Percentiles rank a stretch among this genome's conserved stretches.
phyloP scores from a whole-genome alignment of 2,113 vertebrate species.

The Eidolon helvum region DNA sequence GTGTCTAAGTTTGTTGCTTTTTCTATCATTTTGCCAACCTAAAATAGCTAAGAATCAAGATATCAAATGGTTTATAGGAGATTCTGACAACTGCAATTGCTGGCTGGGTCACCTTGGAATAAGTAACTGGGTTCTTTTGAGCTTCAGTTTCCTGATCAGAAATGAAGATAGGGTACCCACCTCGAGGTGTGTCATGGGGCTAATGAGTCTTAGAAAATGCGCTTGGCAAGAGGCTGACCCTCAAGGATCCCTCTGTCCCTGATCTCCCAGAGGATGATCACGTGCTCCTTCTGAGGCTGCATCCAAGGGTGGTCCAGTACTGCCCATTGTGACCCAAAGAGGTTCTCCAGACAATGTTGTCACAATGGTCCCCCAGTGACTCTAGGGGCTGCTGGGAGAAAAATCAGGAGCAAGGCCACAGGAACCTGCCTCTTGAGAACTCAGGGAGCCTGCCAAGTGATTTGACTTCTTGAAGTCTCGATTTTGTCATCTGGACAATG shows the following conservation, averaged over 20 bases:
- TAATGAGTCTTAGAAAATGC: neutral
- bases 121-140: neutral
- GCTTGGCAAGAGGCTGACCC: neutral
- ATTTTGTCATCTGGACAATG: neutral
- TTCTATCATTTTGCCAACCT: neutral
- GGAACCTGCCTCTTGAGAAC: neutral
- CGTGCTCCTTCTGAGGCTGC: neutral
- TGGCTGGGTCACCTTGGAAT: neutral
- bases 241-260: neutral
- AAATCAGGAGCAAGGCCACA: neutral
- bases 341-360: neutral
- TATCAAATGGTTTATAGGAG: neutral
- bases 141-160: neutral
- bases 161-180: neutral
- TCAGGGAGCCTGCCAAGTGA: neutral
- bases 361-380: slow-evolving; percentile 31
- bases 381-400: neutral
- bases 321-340: slow-evolving; percentile 30
- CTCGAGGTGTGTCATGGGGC: neutral
- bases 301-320: neutral
- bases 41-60: neutral
- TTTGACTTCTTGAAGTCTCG: neutral
- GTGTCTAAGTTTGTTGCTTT: neutral
- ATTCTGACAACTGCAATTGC: neutral
- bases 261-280: neutral